These are phyloP conservation scores for Ctenochaetus hawaiiensis DNA, from an alignment of 2,797 vertebrate species.

Conservation along the genomic window DNA sequence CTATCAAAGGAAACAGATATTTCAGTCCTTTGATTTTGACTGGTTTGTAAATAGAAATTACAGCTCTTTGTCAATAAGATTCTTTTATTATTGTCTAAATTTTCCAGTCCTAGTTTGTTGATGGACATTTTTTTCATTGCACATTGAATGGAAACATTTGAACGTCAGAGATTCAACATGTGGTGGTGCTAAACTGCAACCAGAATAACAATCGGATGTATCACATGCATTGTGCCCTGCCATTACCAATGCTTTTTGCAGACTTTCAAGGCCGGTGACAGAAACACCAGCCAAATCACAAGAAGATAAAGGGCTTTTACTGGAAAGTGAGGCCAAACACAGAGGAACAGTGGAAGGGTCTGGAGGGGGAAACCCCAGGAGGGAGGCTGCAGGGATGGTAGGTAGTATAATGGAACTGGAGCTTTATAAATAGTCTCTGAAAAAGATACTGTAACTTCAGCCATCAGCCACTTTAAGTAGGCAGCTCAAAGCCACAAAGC, in stretches of 20 bases:
- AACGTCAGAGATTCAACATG: conserved; percentile 17
- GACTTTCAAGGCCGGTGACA: conserved; percentile 26
- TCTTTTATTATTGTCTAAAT: conserved; percentile 13
- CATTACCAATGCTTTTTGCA: conserved; percentile 11
- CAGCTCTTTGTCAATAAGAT: not conserved
- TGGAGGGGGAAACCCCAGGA: conserved; percentile 24
- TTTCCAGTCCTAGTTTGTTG: not conserved
- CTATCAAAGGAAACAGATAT: not conserved
- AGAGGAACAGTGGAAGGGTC: conserved; percentile 17
- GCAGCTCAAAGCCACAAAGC: conserved; percentile 69
- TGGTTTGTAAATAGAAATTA: too few relatives aligned
- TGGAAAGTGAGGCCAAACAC: conserved; percentile 17
- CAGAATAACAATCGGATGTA: conserved; percentile 15
- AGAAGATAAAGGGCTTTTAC: conserved; percentile 38
- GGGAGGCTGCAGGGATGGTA: conserved; percentile 40
- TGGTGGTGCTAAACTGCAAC: conserved; percentile 5
- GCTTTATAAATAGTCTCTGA: conserved; percentile 80
- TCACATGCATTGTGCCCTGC: conserved; percentile 5
- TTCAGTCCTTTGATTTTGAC: too few relatives aligned
- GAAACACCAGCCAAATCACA: conserved; percentile 31
- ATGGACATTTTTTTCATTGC: conserved; percentile 16
- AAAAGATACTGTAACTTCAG: conserved; percentile 73
- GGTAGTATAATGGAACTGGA: conserved; percentile 51
- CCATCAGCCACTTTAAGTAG: conserved; percentile 58
- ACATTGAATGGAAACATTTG: conserved; percentile 4